Evolutionary conservation across 2,888 invertebrate genomes (phyloP).

Genomic region (Physocephala rufipes): DNA sequence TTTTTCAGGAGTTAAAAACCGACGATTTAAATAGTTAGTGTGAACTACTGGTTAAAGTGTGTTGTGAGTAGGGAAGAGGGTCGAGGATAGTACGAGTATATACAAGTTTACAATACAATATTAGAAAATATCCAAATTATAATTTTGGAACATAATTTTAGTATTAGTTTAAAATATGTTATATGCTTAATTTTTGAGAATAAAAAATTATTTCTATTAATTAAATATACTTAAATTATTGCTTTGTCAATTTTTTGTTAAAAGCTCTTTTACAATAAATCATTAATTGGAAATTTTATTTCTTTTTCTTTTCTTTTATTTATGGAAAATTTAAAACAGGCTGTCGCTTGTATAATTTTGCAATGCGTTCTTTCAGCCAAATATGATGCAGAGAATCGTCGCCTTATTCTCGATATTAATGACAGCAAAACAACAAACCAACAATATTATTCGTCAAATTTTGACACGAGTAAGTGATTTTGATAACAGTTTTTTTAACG

Average conservation of each 20-base stretch:
- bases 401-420: slow-evolving; percentile 76
- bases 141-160: too few species aligned
- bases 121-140: too few species aligned
- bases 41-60: too few species aligned
- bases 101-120: too few species aligned
- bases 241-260: not conserved
- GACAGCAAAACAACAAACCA: slow-evolving; percentile 77
- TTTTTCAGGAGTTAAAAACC: too few species aligned
- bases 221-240: not conserved
- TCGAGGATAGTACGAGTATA: too few species aligned
- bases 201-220: not conserved
- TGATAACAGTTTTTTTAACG: not conserved
- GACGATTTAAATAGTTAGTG: too few species aligned
- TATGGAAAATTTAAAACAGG: slow-evolving; percentile 53
- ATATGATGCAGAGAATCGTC: slow-evolving; percentile 67
- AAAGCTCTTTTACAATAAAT: not conserved
- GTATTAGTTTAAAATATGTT: too few species aligned
- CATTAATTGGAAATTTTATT: not conserved
- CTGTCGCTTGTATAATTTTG: slow-evolving; percentile 66
- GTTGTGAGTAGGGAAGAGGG: too few species aligned
- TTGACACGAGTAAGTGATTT: slow-evolving; percentile 75
- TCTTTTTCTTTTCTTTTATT: not conserved
- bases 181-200: too few species aligned
- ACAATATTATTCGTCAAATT: slow-evolving; percentile 80
- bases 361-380: slow-evolving; percentile 62